Conservation (phyloP, 2,797 vertebrate genomes). For the Micromesistius poutassou region DNA sequence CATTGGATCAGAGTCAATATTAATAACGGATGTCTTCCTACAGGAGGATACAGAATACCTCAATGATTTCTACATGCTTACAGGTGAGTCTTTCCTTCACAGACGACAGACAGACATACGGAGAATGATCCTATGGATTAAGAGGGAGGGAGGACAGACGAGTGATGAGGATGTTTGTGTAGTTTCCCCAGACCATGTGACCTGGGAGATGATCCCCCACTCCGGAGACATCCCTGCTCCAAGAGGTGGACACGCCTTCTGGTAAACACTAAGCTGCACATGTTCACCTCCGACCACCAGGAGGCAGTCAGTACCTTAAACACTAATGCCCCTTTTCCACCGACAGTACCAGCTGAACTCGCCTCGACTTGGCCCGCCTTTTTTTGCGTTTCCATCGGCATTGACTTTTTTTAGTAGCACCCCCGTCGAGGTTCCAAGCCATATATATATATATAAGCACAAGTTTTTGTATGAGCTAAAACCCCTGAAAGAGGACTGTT, state of each 20-base stretch:
- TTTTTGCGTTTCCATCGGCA: no score
- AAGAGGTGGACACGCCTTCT: slow-evolving; percentile 71
- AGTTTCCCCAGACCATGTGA: slow-evolving; percentile 62
- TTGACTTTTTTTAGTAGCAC: no score
- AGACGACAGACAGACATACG: background rate
- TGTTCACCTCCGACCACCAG: background rate
- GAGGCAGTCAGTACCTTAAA: background rate
- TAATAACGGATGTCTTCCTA: background rate
- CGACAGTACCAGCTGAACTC: no score
- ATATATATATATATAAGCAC: no score
- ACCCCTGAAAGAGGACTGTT: no score
- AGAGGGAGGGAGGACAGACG: background rate
- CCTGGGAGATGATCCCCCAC: slow-evolving; percentile 75
- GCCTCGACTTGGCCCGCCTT: no score
- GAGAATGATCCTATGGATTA: background rate
- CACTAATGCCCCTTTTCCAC: no score
- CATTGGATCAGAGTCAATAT: background rate
- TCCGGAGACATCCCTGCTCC: slow-evolving; percentile 60
- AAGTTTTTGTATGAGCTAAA: no score
- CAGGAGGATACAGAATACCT: slow-evolving; percentile 61
- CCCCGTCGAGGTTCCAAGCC: no score
- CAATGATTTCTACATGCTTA: slow-evolving; percentile 81
- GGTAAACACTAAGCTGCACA: slow-evolving; percentile 52
- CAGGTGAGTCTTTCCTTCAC: slow-evolving; percentile 60
- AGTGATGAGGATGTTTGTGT: slow-evolving; percentile 13